Evolutionary conservation across 1,140 invertebrate genomes (phyloP), one percentile per base, ranked within the genome.

Genomic region (Calephelis virginiensis): DNA sequence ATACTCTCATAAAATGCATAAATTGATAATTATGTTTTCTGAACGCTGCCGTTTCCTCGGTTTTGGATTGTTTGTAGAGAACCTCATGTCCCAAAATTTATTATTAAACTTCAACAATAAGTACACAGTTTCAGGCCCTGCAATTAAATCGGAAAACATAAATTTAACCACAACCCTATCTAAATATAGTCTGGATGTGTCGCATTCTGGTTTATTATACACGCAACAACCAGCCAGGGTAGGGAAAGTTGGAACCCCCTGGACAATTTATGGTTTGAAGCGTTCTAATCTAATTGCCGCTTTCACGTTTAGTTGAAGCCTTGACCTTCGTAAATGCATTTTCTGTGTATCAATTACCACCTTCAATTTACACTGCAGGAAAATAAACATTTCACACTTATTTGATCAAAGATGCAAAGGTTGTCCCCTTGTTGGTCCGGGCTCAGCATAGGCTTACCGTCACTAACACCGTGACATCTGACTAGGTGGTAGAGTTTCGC

Each of bases 311-410:
- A 76, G 75, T 80, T 70, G 72, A 82, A 75, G 81, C 82, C 81
- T 85, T 90, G 86, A 86, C 86, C 86, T 90, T 87, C 67, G 74
- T 86, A 83, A 87, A 87, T 89, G 85, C 81, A 82, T 85, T 89
- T 89, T 78, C 76, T 83, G 77, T 87, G 85, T 89, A 82, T 65
- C 79, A 72, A 76, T 80, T 82, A 78, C 70, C 77, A 66, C 73
- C 66, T 68, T 67, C 61, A 38, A 60, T 64, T 40, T 49, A 60
- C 53, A 43, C 40, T 43, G 17, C 1, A n/a, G 14, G 5, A 28
- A 59, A 59, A 59, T 37, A 4, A 14, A 37, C 8, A n/a, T n/a
- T n/a, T n/a, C n/a, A n/a, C n/a, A n/a, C n/a, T n/a, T n/a, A n/a
- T n/a, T n/a, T n/a, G n/a, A n/a, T n/a, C n/a, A n/a, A n/a, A n/a